These are phyloP conservation scores for Fragum fragum DNA, from an alignment of 2,888 invertebrate genomes.

Conservation along the genomic window DNA sequence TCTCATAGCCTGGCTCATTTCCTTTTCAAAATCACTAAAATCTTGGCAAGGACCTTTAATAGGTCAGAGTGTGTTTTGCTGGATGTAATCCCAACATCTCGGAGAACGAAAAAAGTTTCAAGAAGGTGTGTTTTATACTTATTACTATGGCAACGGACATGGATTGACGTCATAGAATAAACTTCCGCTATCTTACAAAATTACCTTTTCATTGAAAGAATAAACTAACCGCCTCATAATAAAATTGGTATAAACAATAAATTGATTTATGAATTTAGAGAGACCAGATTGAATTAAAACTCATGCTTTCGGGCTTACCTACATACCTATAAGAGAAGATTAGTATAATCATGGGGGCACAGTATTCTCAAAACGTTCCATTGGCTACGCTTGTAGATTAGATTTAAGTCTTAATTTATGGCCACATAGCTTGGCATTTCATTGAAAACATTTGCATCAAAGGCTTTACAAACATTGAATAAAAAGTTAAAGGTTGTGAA, in stretches of 20 bases:
- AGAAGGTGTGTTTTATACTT: constrained; percentile 32
- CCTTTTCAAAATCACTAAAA: constrained; percentile 31
- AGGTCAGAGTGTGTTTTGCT: constrained; percentile 15
- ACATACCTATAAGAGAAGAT: too few species aligned
- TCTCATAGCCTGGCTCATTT: constrained; percentile 8
- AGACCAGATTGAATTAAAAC: too few species aligned
- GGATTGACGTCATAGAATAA: constrained; percentile 60
- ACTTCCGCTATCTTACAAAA: constrained; percentile 61
- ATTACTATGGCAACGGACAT: constrained; percentile 43
- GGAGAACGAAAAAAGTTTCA: constrained; percentile 2
- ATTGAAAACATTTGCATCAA: too few species aligned
- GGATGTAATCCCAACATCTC: constrained; percentile 21
- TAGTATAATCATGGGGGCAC: too few species aligned
- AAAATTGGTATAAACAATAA: background rate
- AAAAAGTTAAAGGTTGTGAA: too few species aligned
- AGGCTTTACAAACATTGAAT: too few species aligned
- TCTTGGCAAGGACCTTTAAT: constrained; percentile 17
- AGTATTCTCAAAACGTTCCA: too few species aligned
- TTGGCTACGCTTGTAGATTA: too few species aligned
- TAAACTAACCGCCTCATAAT: constrained; percentile 16
- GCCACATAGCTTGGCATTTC: too few species aligned
- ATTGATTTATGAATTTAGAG: too few species aligned
- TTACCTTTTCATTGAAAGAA: constrained; percentile 59
- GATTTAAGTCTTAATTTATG: too few species aligned
- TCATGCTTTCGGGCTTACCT: too few species aligned